Evolutionary conservation across 2,888 invertebrate genomes (phyloP).

Genomic region (Tetrapedia diversipes): DNA sequence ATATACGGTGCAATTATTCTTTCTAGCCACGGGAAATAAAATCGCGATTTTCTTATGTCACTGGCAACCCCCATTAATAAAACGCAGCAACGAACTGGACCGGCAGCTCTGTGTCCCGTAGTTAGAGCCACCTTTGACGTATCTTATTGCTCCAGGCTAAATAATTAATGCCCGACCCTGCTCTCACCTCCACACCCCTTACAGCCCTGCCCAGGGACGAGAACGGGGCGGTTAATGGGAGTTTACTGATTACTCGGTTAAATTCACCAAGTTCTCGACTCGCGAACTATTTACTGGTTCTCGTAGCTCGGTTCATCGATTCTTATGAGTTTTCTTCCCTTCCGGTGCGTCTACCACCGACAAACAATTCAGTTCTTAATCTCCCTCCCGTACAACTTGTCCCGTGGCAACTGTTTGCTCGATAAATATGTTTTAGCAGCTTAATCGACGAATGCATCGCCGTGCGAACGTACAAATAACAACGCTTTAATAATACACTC

Average conservation of each 20-base stretch:
- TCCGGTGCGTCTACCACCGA: background rate
- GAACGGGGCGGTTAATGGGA: constrained; percentile 50
- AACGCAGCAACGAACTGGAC: constrained; percentile 37
- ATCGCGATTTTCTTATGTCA: constrained; percentile 53
- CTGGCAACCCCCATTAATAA: constrained; percentile 55
- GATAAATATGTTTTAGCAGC: no score
- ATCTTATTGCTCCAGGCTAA: constrained; percentile 60
- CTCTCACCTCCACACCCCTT: background rate
- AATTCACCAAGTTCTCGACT: constrained; percentile 61
- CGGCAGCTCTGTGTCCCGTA: constrained; percentile 31
- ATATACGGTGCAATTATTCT: constrained; percentile 52
- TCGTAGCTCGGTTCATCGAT: constrained; percentile 56
- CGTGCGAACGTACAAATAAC: no score
- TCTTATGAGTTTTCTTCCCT: constrained; percentile 57
- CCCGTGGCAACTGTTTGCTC: no score
- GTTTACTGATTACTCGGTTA: constrained; percentile 67
- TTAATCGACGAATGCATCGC: constrained; percentile 26
- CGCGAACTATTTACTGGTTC: constrained; percentile 50
- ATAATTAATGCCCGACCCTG: constrained; percentile 54
- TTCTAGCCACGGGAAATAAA: constrained; percentile 44
- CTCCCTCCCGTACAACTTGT: constrained; percentile 14
- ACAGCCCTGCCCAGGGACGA: background rate
- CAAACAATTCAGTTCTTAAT: constrained; percentile 45
- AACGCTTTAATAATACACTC: background rate
- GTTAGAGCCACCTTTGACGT: constrained; percentile 58